Conservation (phyloP, 2,797 vertebrate genomes). For the Oreortyx pictus region DNA sequence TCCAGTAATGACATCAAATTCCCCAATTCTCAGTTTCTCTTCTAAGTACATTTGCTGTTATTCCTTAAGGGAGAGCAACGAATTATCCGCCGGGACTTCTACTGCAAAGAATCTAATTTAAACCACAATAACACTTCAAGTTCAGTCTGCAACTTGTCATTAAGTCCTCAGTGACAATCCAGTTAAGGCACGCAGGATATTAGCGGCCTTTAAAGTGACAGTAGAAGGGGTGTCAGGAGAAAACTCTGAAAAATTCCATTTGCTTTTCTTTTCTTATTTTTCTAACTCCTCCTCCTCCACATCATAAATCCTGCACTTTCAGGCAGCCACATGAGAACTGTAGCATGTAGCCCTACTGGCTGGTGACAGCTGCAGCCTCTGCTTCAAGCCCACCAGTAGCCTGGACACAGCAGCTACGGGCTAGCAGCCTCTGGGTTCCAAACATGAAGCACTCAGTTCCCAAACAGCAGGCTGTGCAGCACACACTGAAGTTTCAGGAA, state of each 20-base stretch:
- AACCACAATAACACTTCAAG: conserved; percentile 29
- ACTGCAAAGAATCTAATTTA: conserved; percentile 30
- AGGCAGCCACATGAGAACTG: neutral
- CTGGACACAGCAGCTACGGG: neutral
- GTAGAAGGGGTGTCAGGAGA: neutral
- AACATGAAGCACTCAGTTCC: neutral
- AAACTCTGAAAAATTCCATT: neutral
- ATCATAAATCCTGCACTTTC: neutral
- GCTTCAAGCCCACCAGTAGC: neutral
- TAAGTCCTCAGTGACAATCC: neutral
- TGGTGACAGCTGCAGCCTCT: neutral
- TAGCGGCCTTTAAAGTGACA: neutral
- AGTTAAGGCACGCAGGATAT: conserved; percentile 11
- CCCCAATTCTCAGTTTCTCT: neutral
- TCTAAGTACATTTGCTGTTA: neutral
- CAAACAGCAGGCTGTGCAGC: neutral
- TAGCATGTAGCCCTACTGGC: neutral
- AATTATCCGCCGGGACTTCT: neutral
- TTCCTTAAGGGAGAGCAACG: neutral
- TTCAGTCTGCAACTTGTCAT: conserved; percentile 21
- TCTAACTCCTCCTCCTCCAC: neutral
- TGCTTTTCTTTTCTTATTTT: neutral
- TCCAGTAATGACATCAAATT: neutral
- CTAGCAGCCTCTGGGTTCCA: neutral
- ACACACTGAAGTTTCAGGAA: neutral